Percentiles rank a stretch among this genome's conserved stretches.
These are phyloP conservation scores for Rhagoletis zephyria DNA, from an alignment of 1,140 invertebrate genomes.

Conservation along the genomic window DNA sequence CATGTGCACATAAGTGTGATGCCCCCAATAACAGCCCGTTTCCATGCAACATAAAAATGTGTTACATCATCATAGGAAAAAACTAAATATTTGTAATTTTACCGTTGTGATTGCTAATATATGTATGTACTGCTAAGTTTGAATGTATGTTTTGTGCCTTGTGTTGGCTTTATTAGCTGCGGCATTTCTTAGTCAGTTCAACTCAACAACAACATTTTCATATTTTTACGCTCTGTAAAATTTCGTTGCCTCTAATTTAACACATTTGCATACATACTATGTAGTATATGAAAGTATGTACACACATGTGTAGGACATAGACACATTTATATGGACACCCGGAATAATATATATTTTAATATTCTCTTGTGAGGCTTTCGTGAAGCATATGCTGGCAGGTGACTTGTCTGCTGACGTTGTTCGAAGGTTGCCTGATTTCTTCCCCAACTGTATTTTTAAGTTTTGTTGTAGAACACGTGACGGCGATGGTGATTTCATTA, in stretches of 20 bases:
- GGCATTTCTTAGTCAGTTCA: not conserved
- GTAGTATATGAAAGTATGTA: not conserved
- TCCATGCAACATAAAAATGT: slow-evolving; percentile 3
- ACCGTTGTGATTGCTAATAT: not conserved
- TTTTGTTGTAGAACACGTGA: no score
- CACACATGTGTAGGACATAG: not conserved
- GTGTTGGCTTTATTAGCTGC: not conserved
- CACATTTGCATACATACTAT: not conserved
- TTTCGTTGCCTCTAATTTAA: not conserved
- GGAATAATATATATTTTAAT: not conserved
- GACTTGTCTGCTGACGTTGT: no score
- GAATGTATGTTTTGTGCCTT: not conserved
- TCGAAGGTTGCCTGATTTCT: no score
- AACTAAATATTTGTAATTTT: not conserved
- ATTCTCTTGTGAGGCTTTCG: not conserved
- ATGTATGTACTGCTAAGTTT: no score
- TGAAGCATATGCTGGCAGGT: no score
- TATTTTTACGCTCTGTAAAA: not conserved
- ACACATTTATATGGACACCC: not conserved
- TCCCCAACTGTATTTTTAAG: no score
- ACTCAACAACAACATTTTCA: not conserved
- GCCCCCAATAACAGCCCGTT: not conserved
- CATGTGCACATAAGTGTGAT: not conserved
- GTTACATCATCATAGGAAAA: slow-evolving; percentile 28
- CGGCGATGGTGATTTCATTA: no score